Percentiles rank a stretch among this genome's conserved stretches.
These are phyloP conservation scores for Conus ventricosus DNA, from an alignment of 1,140 invertebrate genomes.

Conservation along the genomic window DNA sequence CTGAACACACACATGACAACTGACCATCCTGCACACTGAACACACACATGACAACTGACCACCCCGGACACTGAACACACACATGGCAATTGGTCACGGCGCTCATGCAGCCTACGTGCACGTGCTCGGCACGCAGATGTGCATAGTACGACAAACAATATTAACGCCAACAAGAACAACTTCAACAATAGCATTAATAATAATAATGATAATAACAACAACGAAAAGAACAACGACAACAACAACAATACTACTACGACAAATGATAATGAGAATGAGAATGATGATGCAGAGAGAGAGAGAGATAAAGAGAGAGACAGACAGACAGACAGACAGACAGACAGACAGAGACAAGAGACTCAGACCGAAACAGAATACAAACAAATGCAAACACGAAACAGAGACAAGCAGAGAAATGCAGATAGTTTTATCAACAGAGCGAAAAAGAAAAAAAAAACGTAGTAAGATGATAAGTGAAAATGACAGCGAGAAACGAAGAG, in stretches of 20 bases:
- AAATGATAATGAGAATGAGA: background rate
- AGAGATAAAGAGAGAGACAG: background rate
- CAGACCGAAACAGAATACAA: background rate
- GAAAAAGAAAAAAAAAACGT: background rate
- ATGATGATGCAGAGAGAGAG: background rate
- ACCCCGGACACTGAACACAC: constrained; percentile 5
- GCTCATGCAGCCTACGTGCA: too few relatives aligned
- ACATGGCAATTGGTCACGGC: too few relatives aligned
- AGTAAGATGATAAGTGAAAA: background rate
- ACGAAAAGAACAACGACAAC: too few relatives aligned
- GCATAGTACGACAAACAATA: too few relatives aligned
- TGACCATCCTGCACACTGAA: constrained; percentile 11
- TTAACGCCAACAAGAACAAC: too few relatives aligned
- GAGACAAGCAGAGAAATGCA: background rate
- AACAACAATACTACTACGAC: too few relatives aligned
- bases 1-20: background rate
- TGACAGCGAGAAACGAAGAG: background rate
- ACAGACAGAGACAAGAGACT: background rate
- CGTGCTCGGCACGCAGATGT: too few relatives aligned
- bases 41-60: background rate
- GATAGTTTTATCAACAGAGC: background rate
- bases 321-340: background rate
- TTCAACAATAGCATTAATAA: too few relatives aligned
- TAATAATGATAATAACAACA: too few relatives aligned
- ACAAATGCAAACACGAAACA: background rate